Evolutionary conservation across 2,113 vertebrate species (phyloP).

Genomic region (Phyllostomus hastatus): DNA sequence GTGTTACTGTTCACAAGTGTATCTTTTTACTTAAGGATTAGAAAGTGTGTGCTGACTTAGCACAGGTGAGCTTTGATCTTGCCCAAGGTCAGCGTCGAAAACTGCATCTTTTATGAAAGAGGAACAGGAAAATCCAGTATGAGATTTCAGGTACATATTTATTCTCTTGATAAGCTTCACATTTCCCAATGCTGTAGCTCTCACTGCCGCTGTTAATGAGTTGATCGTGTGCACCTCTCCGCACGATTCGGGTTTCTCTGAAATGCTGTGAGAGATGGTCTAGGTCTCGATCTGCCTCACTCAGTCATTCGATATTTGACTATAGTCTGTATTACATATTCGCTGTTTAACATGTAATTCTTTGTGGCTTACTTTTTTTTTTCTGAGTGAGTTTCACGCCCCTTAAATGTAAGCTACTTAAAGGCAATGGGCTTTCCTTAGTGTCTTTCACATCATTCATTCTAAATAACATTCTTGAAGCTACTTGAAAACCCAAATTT

Average conservation of each 20-base stretch:
- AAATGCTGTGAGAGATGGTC: background rate
- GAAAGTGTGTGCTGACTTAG: conserved; percentile 45
- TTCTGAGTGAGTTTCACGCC: background rate
- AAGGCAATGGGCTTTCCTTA: background rate
- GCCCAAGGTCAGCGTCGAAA: background rate
- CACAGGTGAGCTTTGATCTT: conserved; percentile 56
- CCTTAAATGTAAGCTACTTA: background rate
- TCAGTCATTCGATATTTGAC: background rate
- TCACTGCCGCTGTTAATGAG: background rate
- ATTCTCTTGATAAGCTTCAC: conserved; percentile 29
- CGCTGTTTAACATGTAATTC: background rate
- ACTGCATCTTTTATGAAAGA: conserved; percentile 13
- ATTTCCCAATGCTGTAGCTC: background rate
- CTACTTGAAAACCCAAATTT: background rate
- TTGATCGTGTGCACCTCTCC: background rate
- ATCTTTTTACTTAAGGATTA: conserved; percentile 64
- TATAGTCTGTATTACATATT: background rate
- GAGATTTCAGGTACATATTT: conserved; percentile 49
- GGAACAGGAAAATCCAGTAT: conserved; percentile 61
- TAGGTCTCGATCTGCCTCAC: background rate
- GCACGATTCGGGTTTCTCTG: background rate
- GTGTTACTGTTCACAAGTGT: conserved; percentile 41
- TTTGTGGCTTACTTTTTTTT: background rate
- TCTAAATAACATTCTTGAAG: conserved; percentile 2
- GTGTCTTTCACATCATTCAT: background rate